Conservation (phyloP, 2,888 invertebrate genomes). For the Conus canariensis region DNA sequence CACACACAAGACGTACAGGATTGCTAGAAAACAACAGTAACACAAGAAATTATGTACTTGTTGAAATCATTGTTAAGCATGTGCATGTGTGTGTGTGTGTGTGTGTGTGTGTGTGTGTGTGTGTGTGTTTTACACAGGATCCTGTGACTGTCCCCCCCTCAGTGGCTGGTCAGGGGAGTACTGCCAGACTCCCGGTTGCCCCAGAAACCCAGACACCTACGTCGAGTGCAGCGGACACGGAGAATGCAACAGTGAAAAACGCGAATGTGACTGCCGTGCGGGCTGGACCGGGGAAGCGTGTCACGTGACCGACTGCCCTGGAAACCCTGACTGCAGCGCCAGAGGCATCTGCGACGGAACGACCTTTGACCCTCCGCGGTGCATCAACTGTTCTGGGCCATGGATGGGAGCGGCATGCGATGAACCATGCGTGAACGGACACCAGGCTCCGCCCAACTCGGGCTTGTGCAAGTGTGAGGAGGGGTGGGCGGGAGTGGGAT, state of each 20-base stretch:
- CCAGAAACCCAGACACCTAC: conserved; percentile 57
- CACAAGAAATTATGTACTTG: no score
- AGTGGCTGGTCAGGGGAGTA: conserved; percentile 63
- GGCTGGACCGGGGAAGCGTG: conserved; percentile 66
- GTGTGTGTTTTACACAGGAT: background rate
- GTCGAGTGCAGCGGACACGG: conserved; percentile 65
- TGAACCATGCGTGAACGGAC: conserved; percentile 65
- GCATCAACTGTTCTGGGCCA: conserved; percentile 58
- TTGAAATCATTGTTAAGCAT: no score
- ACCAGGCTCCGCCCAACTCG: conserved; percentile 58
- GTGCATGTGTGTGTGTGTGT: background rate
- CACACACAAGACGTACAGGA: no score
- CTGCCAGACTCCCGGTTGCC: conserved; percentile 66
- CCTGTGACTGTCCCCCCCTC: conserved; percentile 63
- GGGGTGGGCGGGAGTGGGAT: conserved; percentile 68
- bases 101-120: background rate
- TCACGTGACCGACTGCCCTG: conserved; percentile 59
- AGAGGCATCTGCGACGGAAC: conserved; percentile 59
- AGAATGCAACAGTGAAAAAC: conserved; percentile 62
- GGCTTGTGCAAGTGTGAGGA: conserved; percentile 62
- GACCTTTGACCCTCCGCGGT: conserved; percentile 59
- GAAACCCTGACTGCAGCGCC: conserved; percentile 52
- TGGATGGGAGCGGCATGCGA: conserved; percentile 69
- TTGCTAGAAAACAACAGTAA: no score
- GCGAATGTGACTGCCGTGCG: conserved; percentile 61